Base-by-base conservation (phyloP, 1,140 invertebrate genomes). In the Phthorimaea operculella region DNA sequence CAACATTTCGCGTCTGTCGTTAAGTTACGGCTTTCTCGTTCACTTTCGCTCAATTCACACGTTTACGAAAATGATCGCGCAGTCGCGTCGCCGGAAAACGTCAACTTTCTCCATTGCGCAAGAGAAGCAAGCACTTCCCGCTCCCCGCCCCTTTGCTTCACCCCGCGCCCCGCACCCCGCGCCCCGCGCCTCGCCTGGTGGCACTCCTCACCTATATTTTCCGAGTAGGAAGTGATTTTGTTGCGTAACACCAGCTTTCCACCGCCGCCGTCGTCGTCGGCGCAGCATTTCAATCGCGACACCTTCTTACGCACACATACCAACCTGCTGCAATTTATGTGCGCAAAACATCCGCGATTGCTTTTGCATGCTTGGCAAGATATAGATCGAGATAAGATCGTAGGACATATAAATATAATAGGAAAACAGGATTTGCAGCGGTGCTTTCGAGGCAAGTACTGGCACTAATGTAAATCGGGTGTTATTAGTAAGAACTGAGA, bases 31-130 rank as follows among this genome's bases (percentile, higher is more conserved):
- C 74, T 78, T 78, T 79, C 77, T 71, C 68, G 58, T 72, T 72
- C 63, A 70, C 80, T 81, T 83, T 81, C 80, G 78, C 72, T 80
- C 69, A 74, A 77, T 83, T 80, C 76, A 76, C 80, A 81, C 78
- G 72, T 81, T 80, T 70, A 81, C 78, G 74, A 81, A 83, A 83
- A 83, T 76, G 74, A 79, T 76, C 74, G 70, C 64, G 21, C 21
- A 28, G 21, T 28, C 21, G 65, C 71, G 70, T 64, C 75, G 68
- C 67, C 78, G 78, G 77, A 83, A 81, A 81, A 76, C 74, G 64
- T 33, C 56, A 60, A 71, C 80, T 83, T 81, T 83, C 78, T 70
- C 76, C 60, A 59, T 80, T 83, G 70, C 73, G 74, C 72, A 83
- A 83, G 65, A 66, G 63, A 66, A 61, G 55, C 62, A 67, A 60